Evolutionary conservation across 1,140 invertebrate species (phyloP).

Genomic region (Apis cerana): DNA sequence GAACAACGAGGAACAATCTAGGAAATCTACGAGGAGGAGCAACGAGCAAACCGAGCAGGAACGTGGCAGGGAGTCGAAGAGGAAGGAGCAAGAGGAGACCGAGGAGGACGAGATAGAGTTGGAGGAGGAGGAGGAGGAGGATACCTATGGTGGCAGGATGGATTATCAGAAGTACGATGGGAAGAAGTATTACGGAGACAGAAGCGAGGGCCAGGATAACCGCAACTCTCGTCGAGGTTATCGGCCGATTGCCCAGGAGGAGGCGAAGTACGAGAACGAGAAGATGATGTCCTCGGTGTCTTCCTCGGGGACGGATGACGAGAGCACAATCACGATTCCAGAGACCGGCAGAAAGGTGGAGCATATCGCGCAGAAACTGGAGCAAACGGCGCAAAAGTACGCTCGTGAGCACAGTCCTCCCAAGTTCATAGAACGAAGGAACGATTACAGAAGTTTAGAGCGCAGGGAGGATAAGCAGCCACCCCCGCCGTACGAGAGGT

Average conservation of each 20-base stretch:
- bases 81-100: conserved; percentile 73
- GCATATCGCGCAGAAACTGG: conserved; percentile 79
- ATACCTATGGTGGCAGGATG: conserved; percentile 58
- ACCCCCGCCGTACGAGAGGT: conserved; percentile 29
- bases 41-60: conserved; percentile 51
- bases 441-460: conserved; percentile 72
- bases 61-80: conserved; percentile 50
- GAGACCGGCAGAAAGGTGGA: conserved; percentile 79
- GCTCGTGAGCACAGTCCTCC: conserved; percentile 78
- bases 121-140: conserved; percentile 68
- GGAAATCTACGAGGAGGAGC: conserved; percentile 53
- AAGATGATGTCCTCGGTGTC: conserved; percentile 73
- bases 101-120: conserved; percentile 75
- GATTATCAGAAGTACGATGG: conserved; percentile 58
- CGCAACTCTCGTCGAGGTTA: conserved; percentile 35
- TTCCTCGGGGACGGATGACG: conserved; percentile 76
- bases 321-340: conserved; percentile 77
- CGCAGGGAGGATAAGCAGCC: conserved; percentile 57
- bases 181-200: conserved; percentile 49
- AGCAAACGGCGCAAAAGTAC: conserved; percentile 80
- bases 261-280: conserved; percentile 74
- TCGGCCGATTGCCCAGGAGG: conserved; percentile 39
- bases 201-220: conserved; percentile 42
- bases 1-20: conserved; percentile 51
- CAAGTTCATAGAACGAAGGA: conserved; percentile 74